A percentile compares a stretch with the other conserved stretches of the same genome.
Conservation (phyloP, 2,113 vertebrate genomes). For the Tragelaphus imberbis region DNA sequence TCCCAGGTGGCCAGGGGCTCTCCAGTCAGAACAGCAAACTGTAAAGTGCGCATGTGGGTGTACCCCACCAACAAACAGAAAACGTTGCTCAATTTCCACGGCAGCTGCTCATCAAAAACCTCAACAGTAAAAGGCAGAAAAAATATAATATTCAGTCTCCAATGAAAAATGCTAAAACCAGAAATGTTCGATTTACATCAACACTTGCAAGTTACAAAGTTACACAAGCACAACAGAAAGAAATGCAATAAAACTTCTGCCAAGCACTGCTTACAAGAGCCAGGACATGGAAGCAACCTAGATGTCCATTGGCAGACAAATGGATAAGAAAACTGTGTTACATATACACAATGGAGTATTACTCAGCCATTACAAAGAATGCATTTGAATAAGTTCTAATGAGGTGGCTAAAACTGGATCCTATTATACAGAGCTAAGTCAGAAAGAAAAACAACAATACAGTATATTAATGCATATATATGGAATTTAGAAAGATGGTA, state of each 20-base stretch:
- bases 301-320: neutral
- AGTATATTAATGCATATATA: neutral
- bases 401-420: neutral
- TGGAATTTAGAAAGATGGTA: neutral
- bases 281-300: neutral
- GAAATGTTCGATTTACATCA: fast-evolving
- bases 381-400: neutral
- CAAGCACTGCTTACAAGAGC: neutral
- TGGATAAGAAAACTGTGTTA: neutral
- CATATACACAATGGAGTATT: neutral
- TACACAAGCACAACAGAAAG: fast-evolving
- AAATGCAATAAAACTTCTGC: neutral
- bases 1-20: too few species aligned
- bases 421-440: neutral
- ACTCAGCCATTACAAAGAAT: neutral
- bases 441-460: neutral
- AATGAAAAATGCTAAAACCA: neutral
- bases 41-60: too few species aligned
- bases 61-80: neutral
- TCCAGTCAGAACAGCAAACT: too few species aligned
- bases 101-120: neutral
- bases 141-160: neutral
- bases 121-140: neutral
- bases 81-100: fast-evolving
- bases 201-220: neutral